Evolutionary conservation across 2,113 vertebrate species (phyloP).

Genomic region (Triplophysa dalaica): DNA sequence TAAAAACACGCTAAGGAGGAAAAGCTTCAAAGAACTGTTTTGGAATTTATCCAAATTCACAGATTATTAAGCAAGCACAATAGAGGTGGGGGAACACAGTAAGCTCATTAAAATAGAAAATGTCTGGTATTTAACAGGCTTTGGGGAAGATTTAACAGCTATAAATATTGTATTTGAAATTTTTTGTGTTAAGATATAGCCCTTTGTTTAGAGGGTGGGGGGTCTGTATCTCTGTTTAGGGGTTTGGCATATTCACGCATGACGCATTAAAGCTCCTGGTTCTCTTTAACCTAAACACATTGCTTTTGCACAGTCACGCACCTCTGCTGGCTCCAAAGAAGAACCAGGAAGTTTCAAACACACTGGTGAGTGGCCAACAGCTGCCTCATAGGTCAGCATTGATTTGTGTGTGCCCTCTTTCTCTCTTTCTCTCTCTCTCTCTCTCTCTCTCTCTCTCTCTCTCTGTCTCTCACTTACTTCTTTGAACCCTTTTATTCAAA

Average conservation of each 20-base stretch:
- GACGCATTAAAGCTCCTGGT: slow-evolving; percentile 10
- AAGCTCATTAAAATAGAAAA: slow-evolving; percentile 76
- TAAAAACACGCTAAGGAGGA: slow-evolving; percentile 47
- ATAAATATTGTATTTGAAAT: slow-evolving; percentile 56
- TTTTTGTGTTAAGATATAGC: slow-evolving; percentile 25
- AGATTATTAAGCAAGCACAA: slow-evolving; percentile 72
- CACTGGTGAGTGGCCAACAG: slow-evolving; percentile 26
- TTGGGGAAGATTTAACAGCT: slow-evolving; percentile 71
- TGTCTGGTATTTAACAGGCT: slow-evolving; percentile 67
- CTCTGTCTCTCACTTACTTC: neutral
- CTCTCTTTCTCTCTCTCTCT: slow-evolving; percentile 1
- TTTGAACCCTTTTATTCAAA: neutral
- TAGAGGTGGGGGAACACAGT: slow-evolving; percentile 57
- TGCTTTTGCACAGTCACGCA: slow-evolving; percentile 32
- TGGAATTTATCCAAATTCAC: slow-evolving; percentile 72
- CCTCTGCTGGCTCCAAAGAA: slow-evolving; percentile 20
- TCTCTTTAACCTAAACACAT: slow-evolving; percentile 44
- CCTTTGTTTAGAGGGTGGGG: slow-evolving; percentile 13
- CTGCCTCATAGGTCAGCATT: slow-evolving; percentile 32
- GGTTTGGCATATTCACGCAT: slow-evolving; percentile 13
- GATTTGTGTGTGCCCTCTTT: neutral
- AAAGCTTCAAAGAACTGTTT: slow-evolving; percentile 56
- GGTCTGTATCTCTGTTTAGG: slow-evolving; percentile 18
- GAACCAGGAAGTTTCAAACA: slow-evolving; percentile 44
- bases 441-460: neutral